A percentile compares a stretch with the other conserved stretches of the same genome.
phyloP scores from a whole-genome alignment of 1,140 invertebrate species.

The Amphibalanus amphitrite region DNA sequence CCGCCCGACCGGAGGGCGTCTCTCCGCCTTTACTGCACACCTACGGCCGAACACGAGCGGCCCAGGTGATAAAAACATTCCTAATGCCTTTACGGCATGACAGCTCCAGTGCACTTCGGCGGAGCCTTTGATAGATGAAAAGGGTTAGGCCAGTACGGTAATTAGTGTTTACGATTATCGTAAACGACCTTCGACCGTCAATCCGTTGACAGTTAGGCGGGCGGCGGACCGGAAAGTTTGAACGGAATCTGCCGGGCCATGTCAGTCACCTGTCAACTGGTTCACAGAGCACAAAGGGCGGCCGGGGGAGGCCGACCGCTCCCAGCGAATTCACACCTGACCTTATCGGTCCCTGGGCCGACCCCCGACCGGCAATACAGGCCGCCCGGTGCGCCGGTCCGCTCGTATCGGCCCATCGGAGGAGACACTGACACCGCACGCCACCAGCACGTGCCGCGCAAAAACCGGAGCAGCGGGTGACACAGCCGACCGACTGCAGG shows the following conservation, averaged over 20 bases:
- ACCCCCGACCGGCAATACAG: not conserved
- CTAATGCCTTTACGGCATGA: not conserved
- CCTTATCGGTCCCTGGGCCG: too few relatives aligned
- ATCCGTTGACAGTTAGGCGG: not conserved
- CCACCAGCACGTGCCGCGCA: not conserved
- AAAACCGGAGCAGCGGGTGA: not conserved
- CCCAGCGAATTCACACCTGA: not conserved
- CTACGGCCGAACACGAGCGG: not conserved
- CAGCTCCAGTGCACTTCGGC: not conserved
- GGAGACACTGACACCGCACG: not conserved
- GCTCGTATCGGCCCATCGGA: not conserved
- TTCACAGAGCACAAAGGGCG: not conserved
- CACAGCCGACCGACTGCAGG: too few relatives aligned
- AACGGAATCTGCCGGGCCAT: not conserved
- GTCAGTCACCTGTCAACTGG: not conserved
- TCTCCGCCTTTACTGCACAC: not conserved
- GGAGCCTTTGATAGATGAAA: not conserved
- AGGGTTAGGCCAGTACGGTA: not conserved
- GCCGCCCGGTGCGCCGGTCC: too few relatives aligned
- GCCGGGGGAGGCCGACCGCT: too few relatives aligned
- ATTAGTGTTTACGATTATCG: slow-evolving; percentile 5
- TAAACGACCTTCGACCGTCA: not conserved
- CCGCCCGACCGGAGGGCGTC: not conserved
- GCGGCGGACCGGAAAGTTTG: not conserved
- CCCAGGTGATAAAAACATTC: not conserved